Base-by-base conservation (phyloP, 2,888 invertebrate genomes). In the Lamproptera curius region DNA sequence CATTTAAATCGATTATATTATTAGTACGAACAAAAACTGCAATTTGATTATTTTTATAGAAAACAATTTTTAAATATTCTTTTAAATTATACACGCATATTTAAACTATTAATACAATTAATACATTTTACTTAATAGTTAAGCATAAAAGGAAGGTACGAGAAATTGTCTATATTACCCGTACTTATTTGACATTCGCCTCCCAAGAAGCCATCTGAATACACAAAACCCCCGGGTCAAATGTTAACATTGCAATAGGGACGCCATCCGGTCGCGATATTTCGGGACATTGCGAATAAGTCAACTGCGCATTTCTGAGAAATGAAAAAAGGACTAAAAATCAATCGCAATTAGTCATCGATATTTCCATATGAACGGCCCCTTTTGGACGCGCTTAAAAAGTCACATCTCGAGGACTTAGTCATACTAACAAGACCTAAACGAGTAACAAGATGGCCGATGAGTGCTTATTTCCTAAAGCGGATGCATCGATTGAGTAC, bases 401-500 rank as follows among this genome's bases (percentile, higher is more conserved):
- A 38, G 42, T 38, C 33, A 47, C 42, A 47, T 47, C 47, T 42
- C 42, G 23, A 33, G 16, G 28, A 35, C 35, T 46, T 46, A 16
- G 41, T 46, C 39, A 20, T 6, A 20, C 6, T 47, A 36, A 47
- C 38, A 33, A 47, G 42, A 38, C 13, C 31, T 42, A 47, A 47
- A 33, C 37, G 14, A 47, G 38, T 38, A 15, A 6, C 16, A 23
- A 28, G n/a, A 42, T 44, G 35, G 16, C 16, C 23, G 13, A 20
- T 42, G 42, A 47, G 42, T 47, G 42, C 33, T 15, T 33, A 42
- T 47, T 38, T 42, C 47, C 47, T 42, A 47, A 33, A 20, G 37
- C 42, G 17, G 33, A 42, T 38, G 42, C 31, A 42, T 47, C 42
- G 47, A 42, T 42, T 47, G 47, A 47, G 47, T n/a, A n/a, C n/a